These are phyloP conservation scores for Aphrocallistes beatrix DNA, from an alignment of 37 sponge, comb jelly and placozoan genomes.

Conservation along the genomic window DNA sequence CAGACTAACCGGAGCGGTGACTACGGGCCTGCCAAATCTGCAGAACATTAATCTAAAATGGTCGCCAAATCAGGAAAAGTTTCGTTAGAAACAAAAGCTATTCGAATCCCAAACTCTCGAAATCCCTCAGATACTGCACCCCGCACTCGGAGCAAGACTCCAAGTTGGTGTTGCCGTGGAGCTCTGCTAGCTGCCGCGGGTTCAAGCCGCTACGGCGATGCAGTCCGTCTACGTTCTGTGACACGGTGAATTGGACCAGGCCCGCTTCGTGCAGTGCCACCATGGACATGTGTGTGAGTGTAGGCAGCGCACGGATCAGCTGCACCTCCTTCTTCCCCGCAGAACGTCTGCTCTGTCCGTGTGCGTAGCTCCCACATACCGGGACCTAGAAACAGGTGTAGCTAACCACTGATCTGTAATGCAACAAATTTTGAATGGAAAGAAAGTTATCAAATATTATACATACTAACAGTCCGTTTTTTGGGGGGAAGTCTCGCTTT, in stretches of 20 bases:
- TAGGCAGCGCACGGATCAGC: conserved; percentile 44
- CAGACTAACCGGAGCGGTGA: too few relatives aligned
- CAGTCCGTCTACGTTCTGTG: conserved; percentile 78
- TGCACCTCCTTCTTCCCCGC: not conserved
- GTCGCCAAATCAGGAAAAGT: too few relatives aligned
- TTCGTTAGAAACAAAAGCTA: too few relatives aligned
- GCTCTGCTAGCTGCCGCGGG: conserved; percentile 53
- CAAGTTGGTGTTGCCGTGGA: conserved; percentile 86
- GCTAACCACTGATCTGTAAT: too few relatives aligned
- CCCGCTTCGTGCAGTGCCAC: conserved; percentile 60
- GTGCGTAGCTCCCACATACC: conserved; percentile 76
- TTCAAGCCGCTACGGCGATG: conserved; percentile 65
- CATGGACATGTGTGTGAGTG: conserved; percentile 70
- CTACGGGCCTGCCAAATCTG: too few relatives aligned
- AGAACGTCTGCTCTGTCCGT: conserved; percentile 11
- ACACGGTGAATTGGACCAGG: conserved; percentile 52
- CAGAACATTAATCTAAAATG: too few relatives aligned
- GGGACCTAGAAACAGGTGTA: too few relatives aligned
- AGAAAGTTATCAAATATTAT: too few relatives aligned
- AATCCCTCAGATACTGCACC: conserved; percentile 70
- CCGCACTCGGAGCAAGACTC: conserved; percentile 61
- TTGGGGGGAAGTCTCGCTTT: too few relatives aligned
- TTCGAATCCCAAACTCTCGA: too few relatives aligned
- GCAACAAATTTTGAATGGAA: too few relatives aligned
- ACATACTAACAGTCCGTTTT: too few relatives aligned